Conservation (phyloP, 2,888 invertebrate species). For the Malthinus flaveolus region DNA sequence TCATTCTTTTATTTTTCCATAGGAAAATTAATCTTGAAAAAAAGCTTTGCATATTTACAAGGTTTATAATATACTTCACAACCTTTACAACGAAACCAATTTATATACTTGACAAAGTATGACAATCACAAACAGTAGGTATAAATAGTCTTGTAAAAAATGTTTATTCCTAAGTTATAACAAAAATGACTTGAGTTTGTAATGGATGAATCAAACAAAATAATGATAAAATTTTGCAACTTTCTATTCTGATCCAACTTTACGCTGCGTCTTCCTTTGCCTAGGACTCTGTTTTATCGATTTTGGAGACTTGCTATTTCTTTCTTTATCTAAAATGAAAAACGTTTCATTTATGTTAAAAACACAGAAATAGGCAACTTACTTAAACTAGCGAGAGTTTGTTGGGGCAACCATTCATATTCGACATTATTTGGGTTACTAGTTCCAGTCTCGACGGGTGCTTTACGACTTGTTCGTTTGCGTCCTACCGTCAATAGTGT, state of each 20-base stretch:
- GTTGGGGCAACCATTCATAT: constrained; percentile 97
- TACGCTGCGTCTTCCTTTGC: constrained; percentile 75
- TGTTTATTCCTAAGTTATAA: constrained; percentile 3
- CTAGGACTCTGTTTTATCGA: constrained; percentile 75
- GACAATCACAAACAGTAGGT: constrained; percentile 1
- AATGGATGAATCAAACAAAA: background rate
- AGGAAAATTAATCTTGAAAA: constrained; percentile 4
- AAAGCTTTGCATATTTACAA: constrained; percentile 6
- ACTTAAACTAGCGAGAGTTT: constrained; percentile 83
- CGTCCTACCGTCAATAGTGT: constrained; percentile 83
- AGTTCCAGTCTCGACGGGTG: constrained; percentile 86
- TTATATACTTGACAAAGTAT: background rate
- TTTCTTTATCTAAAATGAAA: constrained; percentile 47
- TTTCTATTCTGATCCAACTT: constrained; percentile 63
- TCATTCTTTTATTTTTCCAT: constrained; percentile 5
- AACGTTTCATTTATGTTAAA: background rate
- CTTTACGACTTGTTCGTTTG: constrained; percentile 63
- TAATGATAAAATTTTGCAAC: background rate
- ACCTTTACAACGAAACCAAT: background rate
- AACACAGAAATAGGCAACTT: constrained; percentile 53
- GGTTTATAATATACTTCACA: background rate
- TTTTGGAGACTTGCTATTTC: constrained; percentile 67
- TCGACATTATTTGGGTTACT: constrained; percentile 89
- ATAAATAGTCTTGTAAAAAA: constrained; percentile 2
- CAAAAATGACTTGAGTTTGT: constrained; percentile 5